Percentiles rank a stretch among this genome's conserved stretches.
phyloP scores from a whole-genome alignment of 2,797 vertebrate species.

The Chrosomus eos region DNA sequence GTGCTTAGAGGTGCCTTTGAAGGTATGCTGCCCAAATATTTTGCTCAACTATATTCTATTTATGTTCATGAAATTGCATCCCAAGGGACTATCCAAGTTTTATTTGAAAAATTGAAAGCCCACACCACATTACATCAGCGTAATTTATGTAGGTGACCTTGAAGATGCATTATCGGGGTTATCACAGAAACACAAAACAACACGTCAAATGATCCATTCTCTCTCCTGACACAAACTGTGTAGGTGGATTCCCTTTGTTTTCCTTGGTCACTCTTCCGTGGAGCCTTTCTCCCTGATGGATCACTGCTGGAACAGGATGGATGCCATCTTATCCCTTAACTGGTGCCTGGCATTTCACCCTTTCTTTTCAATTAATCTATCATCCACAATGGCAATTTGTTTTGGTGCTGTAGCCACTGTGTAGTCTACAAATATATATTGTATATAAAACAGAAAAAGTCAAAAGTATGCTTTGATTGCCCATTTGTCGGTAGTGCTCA shows the following conservation, averaged over 20 bases:
- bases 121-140: conserved; percentile 16
- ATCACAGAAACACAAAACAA: conserved; percentile 53
- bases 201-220: conserved; percentile 58
- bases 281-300: conserved; percentile 71
- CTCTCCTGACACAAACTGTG: conserved; percentile 56
- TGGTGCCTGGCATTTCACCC: conserved; percentile 69
- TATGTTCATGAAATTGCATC: conserved; percentile 12
- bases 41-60: not conserved
- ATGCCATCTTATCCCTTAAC: conserved; percentile 57
- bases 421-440: conserved; percentile 17
- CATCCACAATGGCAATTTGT: conserved; percentile 68
- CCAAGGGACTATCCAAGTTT: conserved; percentile 29
- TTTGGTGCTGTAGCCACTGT: conserved; percentile 44
- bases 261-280: conserved; percentile 67
- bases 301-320: conserved; percentile 70
- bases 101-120: conserved; percentile 46
- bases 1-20: conserved; percentile 66
- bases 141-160: conserved; percentile 62
- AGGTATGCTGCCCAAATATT: conserved; percentile 64
- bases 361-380: conserved; percentile 67
- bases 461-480: not conserved
- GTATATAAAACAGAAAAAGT: not conserved
- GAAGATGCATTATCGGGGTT: conserved; percentile 48
- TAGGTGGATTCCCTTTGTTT: conserved; percentile 66
- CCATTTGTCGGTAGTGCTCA: not conserved